Evolutionary conservation across 2,797 vertebrate species (phyloP).

Genomic region (Nothura maculosa): DNA sequence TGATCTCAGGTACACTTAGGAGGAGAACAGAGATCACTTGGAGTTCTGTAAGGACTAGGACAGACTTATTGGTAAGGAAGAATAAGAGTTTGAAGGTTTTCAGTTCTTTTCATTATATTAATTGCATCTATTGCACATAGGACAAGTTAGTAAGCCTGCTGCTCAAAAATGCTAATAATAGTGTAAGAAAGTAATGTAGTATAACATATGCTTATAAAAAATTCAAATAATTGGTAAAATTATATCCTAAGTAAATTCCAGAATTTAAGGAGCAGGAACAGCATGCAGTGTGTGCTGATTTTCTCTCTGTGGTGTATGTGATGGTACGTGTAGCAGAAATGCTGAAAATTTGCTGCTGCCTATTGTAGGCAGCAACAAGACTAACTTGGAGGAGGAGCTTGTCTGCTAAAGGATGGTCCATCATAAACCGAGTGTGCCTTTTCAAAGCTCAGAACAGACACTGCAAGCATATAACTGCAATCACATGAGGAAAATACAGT

Average conservation of each 20-base stretch:
- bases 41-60: no score
- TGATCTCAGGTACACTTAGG: no score
- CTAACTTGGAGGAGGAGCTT: neutral
- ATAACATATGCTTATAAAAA: neutral
- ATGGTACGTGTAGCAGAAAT: accelerated
- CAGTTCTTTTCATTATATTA: no score
- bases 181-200: neutral
- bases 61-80: no score
- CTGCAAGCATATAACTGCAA: accelerated
- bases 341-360: neutral
- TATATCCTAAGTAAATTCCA: neutral
- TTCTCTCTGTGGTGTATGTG: neutral
- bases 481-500: neutral
- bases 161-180: no score
- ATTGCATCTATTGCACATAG: no score
- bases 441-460: neutral
- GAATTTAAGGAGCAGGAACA: neutral
- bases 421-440: neutral
- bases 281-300: neutral
- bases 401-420: neutral
- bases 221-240: neutral
- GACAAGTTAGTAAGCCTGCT: no score
- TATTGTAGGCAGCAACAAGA: neutral
- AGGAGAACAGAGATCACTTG: no score
- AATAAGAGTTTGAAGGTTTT: no score